phyloP scores from a whole-genome alignment of 2,113 vertebrate genomes.

The Callaeas wilsoni region DNA sequence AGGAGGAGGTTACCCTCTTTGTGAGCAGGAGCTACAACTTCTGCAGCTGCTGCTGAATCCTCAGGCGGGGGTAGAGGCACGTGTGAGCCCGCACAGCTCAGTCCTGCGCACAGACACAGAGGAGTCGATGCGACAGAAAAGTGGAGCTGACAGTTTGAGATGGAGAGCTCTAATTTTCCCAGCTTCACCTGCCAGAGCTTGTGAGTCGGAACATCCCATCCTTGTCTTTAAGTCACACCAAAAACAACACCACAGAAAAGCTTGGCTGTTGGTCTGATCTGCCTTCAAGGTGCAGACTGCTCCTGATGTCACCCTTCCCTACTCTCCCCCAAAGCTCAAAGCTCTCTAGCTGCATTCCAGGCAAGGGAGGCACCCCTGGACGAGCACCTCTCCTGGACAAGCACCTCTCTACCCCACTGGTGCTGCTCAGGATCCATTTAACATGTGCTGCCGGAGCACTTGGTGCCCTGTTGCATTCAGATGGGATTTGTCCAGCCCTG shows the following conservation, averaged over 20 bases:
- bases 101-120: not conserved
- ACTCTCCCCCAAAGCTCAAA: not conserved
- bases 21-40: too few relatives aligned
- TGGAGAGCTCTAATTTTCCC: not conserved
- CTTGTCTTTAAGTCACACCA: not conserved
- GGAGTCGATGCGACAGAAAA: not conserved
- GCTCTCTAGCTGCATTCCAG: not conserved
- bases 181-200: not conserved
- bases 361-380: not conserved
- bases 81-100: not conserved
- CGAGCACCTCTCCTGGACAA: not conserved
- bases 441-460: rapidly evolving
- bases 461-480: not conserved
- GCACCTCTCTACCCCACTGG: not conserved
- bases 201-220: not conserved
- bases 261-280: not conserved
- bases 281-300: not conserved
- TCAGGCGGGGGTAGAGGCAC: not conserved
- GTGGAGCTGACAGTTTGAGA: not conserved
- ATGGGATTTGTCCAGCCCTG: not conserved
- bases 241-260: not conserved
- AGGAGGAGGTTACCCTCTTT: too few relatives aligned
- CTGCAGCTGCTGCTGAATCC: too few relatives aligned
- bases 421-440: not conserved
- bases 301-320: not conserved